Base-by-base conservation (phyloP, 2,113 vertebrate species). In the Sardina pilchardus region DNA sequence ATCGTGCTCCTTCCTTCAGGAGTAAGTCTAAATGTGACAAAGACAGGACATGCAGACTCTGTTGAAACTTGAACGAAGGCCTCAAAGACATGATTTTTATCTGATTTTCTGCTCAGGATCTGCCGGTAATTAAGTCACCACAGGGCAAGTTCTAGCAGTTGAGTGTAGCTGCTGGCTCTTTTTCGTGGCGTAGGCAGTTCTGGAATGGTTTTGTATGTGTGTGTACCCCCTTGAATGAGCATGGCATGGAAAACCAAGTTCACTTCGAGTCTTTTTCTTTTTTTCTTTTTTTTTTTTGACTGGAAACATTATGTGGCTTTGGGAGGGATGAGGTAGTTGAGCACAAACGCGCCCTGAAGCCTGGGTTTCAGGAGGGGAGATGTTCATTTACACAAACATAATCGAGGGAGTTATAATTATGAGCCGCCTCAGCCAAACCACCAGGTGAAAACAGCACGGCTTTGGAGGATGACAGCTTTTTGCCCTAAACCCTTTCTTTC, bases 131-230 rank as follows among this genome's bases (percentile, higher is more conserved):
- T 91, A 93, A 88, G 81, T 48, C 89, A 89, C 89, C 89, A 88
- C 92, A 92, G 84, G 91, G 93, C 93, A 92, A 92, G 93, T 88
- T 91, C 83, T 85, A 88, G 91, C 92, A 92, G 89, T 50, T 59
- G 44, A 63, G 43, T 82, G 43, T 86, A 81, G 88, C 85, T 91
- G 85, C 63, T 87, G 86, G 90, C 59, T 53, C 80, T 89, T 84
- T 44, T 63, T 80, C 83, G 30, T 43, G 21, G 81, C 50, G 56
- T n/a, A 86, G 21, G 81, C 8, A 82, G 83, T 85, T 48, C 71
- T 5, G 63, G 12, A 19, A 45, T 21, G 63, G 48, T 44, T 71
- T 82, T 53, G 75, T 56, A 30, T 67, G 53, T 82, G 53, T 82
- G 47, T 85, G 83, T 82, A 39, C 75, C 84, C 82, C 43, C 81